Evolutionary conservation across 2,888 invertebrate species (phyloP).

Genomic region (Branchipolynoe longqiensis): DNA sequence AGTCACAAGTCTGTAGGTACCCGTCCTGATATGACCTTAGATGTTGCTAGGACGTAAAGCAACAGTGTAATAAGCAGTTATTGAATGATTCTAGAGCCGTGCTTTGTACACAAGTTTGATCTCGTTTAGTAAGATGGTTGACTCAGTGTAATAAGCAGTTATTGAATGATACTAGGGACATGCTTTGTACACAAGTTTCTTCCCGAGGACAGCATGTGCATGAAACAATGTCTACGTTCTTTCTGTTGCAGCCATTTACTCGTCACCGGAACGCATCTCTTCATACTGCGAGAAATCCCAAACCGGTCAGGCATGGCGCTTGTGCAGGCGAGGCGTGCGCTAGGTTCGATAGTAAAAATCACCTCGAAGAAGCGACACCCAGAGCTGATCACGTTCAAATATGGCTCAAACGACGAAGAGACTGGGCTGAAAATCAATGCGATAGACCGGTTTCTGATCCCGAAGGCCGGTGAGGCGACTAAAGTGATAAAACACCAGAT

Average conservation of each 20-base stretch:
- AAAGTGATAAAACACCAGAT: constrained; percentile 95
- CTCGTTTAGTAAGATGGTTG: no score
- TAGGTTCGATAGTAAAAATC: constrained; percentile 96
- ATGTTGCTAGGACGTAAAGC: no score
- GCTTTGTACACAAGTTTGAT: no score
- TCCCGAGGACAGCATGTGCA: no score
- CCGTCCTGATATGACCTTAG: no score
- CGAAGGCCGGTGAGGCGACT: constrained; percentile 94
- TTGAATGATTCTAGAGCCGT: no score
- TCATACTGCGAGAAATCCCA: constrained; percentile 89
- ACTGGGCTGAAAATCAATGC: constrained; percentile 88
- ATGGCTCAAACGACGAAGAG: constrained; percentile 85
- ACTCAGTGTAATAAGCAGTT: no score
- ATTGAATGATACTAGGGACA: no score
- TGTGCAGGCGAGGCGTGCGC: constrained; percentile 92
- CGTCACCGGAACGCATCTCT: constrained; percentile 92
- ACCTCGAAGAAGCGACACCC: constrained; percentile 97
- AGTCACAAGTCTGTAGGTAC: no score
- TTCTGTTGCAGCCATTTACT: constrained; percentile 88
- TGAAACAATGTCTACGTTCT: background rate
- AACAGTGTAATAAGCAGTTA: no score
- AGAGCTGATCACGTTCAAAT: constrained; percentile 98
- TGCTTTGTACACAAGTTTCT: no score
- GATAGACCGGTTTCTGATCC: constrained; percentile 94
- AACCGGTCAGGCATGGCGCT: constrained; percentile 89